A percentile compares a stretch with the other conserved stretches of the same genome.
Conservation (phyloP, 2,797 vertebrate species). For the Falco novaeseelandiae region DNA sequence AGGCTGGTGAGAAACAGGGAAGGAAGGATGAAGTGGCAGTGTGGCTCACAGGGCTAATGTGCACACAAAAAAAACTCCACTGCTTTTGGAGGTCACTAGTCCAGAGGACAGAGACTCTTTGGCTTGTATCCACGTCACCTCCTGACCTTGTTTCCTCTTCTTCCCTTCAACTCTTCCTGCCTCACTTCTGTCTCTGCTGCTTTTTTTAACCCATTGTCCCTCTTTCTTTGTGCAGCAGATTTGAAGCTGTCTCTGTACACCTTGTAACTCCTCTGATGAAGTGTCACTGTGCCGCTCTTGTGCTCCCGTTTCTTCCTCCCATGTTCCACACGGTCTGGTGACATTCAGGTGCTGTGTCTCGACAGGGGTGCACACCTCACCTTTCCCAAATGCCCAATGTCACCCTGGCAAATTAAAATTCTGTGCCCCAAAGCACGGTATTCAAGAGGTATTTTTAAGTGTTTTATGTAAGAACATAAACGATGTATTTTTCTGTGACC, state of each 20-base stretch:
- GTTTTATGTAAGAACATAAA: slow-evolving; percentile 50
- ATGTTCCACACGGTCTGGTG: not conserved
- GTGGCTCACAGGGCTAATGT: not conserved
- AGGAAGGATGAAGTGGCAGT: not conserved
- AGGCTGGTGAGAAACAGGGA: not conserved
- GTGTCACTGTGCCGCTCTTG: fast-evolving
- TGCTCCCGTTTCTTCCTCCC: not conserved
- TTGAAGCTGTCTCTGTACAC: not conserved
- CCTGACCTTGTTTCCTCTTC: slow-evolving; percentile 10
- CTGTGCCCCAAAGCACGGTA: not conserved
- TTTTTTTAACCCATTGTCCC: not conserved
- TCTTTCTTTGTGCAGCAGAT: not conserved
- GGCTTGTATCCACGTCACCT: not conserved
- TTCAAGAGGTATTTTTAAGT: slow-evolving; percentile 26
- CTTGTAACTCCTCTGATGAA: not conserved
- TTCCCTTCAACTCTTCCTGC: not conserved
- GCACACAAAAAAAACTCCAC: not conserved
- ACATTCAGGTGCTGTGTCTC: not conserved
- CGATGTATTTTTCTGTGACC: slow-evolving; percentile 56
- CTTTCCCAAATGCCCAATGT: not conserved
- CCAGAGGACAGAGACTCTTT: not conserved
- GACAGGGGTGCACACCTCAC: not conserved
- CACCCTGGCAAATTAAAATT: slow-evolving; percentile 32
- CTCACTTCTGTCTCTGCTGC: not conserved
- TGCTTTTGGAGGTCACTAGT: not conserved